A percentile compares a stretch with the other conserved stretches of the same genome.
Evolutionary conservation across 2,113 vertebrate species (phyloP).

Genomic region (Trachemys scripta): DNA sequence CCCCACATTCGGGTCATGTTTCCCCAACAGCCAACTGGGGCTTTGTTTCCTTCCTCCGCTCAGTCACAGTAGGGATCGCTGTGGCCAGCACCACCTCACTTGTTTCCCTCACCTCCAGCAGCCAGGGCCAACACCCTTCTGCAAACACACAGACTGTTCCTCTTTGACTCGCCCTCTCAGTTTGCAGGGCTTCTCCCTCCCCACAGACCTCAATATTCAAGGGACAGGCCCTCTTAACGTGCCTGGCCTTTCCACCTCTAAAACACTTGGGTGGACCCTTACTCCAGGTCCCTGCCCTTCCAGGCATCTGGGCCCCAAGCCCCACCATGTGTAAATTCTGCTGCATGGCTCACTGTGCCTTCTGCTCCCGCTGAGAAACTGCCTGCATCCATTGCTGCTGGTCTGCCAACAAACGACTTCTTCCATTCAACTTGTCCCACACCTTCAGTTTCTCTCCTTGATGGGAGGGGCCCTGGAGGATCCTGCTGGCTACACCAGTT

Average conservation of each 20-base stretch:
- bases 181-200: neutral
- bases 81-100: too few relatives aligned
- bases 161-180: too few relatives aligned
- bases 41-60: too few relatives aligned
- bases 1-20: too few relatives aligned
- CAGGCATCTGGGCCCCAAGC: neutral
- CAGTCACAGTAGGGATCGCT: too few relatives aligned
- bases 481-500: neutral
- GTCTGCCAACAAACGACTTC: neutral
- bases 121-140: too few relatives aligned
- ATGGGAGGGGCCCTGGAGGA: neutral
- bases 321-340: neutral
- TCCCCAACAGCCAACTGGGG: too few relatives aligned
- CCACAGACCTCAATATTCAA: neutral
- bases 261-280: neutral
- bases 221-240: neutral
- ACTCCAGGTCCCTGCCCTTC: neutral
- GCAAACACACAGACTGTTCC: too few relatives aligned
- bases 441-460: neutral
- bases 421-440: neutral
- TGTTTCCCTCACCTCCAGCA: too few relatives aligned
- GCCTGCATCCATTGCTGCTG: neutral
- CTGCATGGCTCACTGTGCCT: neutral
- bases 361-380: neutral
- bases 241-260: neutral